Base-by-base conservation (phyloP, 2,113 vertebrate species). In the Brachyistius frenatus region DNA sequence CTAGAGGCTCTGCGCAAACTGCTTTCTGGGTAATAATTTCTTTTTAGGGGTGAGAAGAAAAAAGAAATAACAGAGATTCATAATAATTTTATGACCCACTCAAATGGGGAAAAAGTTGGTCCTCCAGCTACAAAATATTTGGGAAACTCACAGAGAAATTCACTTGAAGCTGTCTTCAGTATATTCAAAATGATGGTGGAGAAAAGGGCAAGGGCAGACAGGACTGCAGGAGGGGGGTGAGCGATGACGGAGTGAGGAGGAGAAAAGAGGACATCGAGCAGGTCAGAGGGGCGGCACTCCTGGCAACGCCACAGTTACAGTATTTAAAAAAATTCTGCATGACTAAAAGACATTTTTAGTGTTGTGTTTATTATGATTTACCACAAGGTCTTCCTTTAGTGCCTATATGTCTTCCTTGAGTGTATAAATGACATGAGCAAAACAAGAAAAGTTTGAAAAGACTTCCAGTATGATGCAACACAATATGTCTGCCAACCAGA, bases 1-100 rank as follows among this genome's bases (percentile, higher is more conserved):
- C 75, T 75, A 11, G 44, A 74, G 77, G 80, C 82, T 79, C 44
- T 7, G 7, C 44, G 23, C 67, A 73, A 68, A 71, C 58, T 77
- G 75, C 66, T 78, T 78, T 87, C 33, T 55, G 58, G 73, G 67
- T 77, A 70, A 73, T 88, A 33, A 74, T 65, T 77, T 72, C 44
- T 58, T 74, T 85, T 77, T 50, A 65, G 44, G 39, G 35, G 62
- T 39, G 14, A 58, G 46, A 62, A 52, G 15, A 46, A 80, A 75
- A 77, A 84, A 75, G 71, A 81, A 50, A 64, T 49, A 13, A 68
- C 60, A 33, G 56, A 49, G 70, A 86, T 78, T 85, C 71, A 87
- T 89, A 79, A 87, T 78, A 52, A 65, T 85, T 85, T 88, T 76
- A 90, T 82, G 49, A 69, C 15, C 33, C 16, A 31, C 23, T 73